Percentiles rank a stretch among this genome's conserved stretches.
Evolutionary conservation across 2,888 invertebrate species (phyloP).

Genomic region (Metalampra italica): DNA sequence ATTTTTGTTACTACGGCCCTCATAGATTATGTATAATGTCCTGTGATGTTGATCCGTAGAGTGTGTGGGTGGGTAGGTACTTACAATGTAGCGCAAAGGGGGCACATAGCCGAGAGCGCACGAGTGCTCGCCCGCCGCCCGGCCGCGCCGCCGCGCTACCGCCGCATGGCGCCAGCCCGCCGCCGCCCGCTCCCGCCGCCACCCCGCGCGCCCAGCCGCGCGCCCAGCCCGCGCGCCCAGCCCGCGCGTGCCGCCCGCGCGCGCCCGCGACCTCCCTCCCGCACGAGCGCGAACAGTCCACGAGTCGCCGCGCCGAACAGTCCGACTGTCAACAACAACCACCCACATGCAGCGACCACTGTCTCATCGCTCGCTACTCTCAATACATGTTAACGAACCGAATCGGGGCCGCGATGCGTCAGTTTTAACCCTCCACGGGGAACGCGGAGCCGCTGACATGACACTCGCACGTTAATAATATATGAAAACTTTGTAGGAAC

Average conservation of each 20-base stretch:
- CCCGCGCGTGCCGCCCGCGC: slow-evolving; percentile 20
- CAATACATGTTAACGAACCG: not conserved
- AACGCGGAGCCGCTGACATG: slow-evolving; percentile 18
- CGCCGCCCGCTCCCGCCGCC: slow-evolving; percentile 29
- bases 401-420: not conserved
- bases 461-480: slow-evolving; percentile 36
- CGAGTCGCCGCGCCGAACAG: slow-evolving; percentile 62
- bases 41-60: no score
- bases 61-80: slow-evolving; percentile 28
- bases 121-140: slow-evolving; percentile 64
- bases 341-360: slow-evolving; percentile 19
- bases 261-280: slow-evolving; percentile 38
- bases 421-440: slow-evolving; percentile 2
- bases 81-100: slow-evolving; percentile 75
- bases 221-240: slow-evolving; percentile 30
- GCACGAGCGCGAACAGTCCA: slow-evolving; percentile 49
- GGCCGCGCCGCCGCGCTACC: slow-evolving; percentile 69
- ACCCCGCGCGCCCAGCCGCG: slow-evolving; percentile 24
- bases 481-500: slow-evolving; percentile 37
- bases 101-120: slow-evolving; percentile 78
- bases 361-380: slow-evolving; percentile 15
- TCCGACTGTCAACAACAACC: slow-evolving; percentile 71
- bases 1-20: no score
- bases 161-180: slow-evolving; percentile 38
- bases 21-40: no score